phyloP scores from a whole-genome alignment of 2,113 vertebrate genomes.

The Rynchops niger region DNA sequence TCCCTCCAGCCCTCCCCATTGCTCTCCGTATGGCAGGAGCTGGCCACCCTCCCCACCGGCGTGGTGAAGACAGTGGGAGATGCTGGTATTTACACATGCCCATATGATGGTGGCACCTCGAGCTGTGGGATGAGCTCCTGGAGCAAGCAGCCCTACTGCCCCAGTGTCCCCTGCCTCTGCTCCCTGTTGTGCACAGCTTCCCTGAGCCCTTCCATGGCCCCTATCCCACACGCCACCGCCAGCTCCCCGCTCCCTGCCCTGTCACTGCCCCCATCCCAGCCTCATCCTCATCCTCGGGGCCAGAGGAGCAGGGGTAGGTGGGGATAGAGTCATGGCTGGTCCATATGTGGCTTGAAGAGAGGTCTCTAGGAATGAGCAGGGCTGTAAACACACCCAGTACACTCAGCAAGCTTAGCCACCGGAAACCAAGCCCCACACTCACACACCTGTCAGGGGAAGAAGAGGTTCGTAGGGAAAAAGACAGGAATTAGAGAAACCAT shows the following conservation, averaged over 20 bases:
- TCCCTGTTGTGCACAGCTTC: neutral
- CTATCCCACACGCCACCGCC: neutral
- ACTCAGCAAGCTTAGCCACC: neutral
- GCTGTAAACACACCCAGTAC: rapidly evolving
- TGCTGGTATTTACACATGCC: neutral
- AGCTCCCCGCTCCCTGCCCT: neutral
- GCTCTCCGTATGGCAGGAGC: neutral
- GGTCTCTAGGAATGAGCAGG: neutral
- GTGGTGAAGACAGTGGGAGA: rapidly evolving
- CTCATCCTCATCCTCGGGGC: neutral
- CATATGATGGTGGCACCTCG: neutral
- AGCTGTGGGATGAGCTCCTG: neutral
- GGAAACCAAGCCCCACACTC: neutral
- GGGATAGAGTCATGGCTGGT: neutral
- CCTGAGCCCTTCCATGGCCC: neutral
- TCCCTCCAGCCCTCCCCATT: neutral
- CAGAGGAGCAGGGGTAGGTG: rapidly evolving
- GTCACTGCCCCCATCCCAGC: neutral
- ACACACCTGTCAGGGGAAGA: neutral
- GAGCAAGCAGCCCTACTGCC: neutral
- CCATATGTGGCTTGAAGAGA: rapidly evolving
- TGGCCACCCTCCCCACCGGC: neutral
- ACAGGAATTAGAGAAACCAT: neutral
- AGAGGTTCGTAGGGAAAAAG: neutral
- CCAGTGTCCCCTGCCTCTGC: neutral